Evolutionary conservation across 2,797 vertebrate species (phyloP), one percentile per base, ranked within the genome.

Genomic region (Podarcis siculus): DNA sequence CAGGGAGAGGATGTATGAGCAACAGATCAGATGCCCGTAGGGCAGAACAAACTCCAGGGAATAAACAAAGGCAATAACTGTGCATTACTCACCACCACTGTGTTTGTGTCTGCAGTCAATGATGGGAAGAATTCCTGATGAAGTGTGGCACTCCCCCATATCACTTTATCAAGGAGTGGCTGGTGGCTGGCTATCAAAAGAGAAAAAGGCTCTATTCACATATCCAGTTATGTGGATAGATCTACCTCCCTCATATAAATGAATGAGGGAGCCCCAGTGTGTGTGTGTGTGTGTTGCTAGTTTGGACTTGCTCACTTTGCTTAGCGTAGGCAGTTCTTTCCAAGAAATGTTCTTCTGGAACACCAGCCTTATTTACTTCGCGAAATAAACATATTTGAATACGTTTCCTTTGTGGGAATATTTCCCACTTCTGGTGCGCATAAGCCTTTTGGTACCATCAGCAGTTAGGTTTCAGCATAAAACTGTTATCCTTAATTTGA

Each of bases 401-500:
- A 45, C 9, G 25, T 23, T 82, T 45, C 32, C 81, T 64, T 67
- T 81, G 78, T 61, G 80, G 82, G 71, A n/a, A 89, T 90, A n/a
- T 78, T 66, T 72, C 82, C 93, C 3, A 0, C 10, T 93, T 67
- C 82, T 91, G 1, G 6, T 83, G 82, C 86, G 89, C 73, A 3
- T 13, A 77, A 85, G 32, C 90, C 84, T 91, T 80, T 87, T 80
- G 80, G 49, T 88, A 76, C 81, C 87, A 82, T 37, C 83, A 88
- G 80, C 72, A 83, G 75, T 88, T 91, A 93, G 92, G 79, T 87
- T 90, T 92, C 85, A 92, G 84, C 66, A 83, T 77, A 89, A 95
- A 2, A 66, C 55, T 82, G 91, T 91, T 92, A 88, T 90, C 49
- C 92, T 95, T 91, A 91, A 89, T 89, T 92, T 94, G 83, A 87